Evolutionary conservation across 1,140 invertebrate genomes (phyloP).

Genomic region (Lepidurus couesii): DNA sequence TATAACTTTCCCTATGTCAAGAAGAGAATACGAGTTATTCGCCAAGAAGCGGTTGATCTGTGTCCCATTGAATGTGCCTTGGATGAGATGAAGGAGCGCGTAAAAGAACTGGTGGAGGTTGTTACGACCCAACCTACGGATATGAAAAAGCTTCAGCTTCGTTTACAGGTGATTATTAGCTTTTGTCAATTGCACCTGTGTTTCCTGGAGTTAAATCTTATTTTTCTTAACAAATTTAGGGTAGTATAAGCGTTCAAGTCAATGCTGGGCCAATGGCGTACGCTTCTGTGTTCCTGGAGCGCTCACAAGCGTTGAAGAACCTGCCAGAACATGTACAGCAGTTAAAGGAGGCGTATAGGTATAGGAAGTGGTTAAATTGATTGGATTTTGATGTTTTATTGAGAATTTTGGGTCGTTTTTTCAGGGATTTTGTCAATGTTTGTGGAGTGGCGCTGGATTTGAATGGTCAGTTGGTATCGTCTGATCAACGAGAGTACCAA

Average conservation of each 20-base stretch:
- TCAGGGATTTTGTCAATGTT: constrained; percentile 76
- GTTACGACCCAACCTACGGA: constrained; percentile 71
- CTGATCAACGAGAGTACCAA: constrained; percentile 84
- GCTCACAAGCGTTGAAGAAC: constrained; percentile 55
- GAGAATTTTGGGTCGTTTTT: background rate
- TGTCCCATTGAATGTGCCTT: constrained; percentile 90
- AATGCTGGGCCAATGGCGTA: constrained; percentile 93
- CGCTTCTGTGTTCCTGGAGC: constrained; percentile 79
- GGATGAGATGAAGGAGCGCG: constrained; percentile 80
- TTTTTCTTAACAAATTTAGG: constrained; percentile 44
- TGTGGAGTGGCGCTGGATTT: constrained; percentile 80
- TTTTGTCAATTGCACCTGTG: background rate
- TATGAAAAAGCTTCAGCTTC: constrained; percentile 80
- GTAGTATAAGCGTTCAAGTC: constrained; percentile 79
- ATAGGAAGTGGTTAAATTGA: constrained; percentile 38
- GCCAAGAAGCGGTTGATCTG: constrained; percentile 68
- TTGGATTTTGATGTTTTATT: background rate
- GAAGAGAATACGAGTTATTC: constrained; percentile 70
- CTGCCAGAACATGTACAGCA: constrained; percentile 74
- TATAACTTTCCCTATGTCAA: constrained; percentile 87
- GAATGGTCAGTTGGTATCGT: constrained; percentile 74
- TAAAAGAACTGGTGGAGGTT: constrained; percentile 76
- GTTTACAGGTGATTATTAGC: constrained; percentile 68
- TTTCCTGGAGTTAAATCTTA: constrained; percentile 43
- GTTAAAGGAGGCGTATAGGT: constrained; percentile 80